Percentiles rank a stretch among this genome's conserved stretches.
phyloP scores from a whole-genome alignment of 2,113 vertebrate species.

The Chascanopsetta lugubris region DNA sequence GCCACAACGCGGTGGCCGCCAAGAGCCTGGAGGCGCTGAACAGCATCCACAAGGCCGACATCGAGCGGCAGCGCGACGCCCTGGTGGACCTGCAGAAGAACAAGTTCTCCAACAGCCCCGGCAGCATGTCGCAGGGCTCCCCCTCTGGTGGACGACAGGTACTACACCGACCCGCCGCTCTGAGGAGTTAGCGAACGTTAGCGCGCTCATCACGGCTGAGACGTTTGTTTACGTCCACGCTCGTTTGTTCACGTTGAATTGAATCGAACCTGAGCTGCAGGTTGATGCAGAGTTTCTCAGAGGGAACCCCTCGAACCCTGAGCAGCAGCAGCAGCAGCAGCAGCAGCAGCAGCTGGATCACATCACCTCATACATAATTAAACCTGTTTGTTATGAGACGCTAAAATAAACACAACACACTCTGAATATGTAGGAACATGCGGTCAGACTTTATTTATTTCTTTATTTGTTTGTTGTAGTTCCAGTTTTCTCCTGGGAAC shows the following conservation, averaged over 20 bases:
- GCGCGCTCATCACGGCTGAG: neutral
- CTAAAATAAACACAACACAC: neutral
- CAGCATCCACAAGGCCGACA: constrained; percentile 91
- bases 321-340: neutral
- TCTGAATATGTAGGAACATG: neutral
- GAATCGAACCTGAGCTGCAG: neutral
- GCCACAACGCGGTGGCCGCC: constrained; percentile 90
- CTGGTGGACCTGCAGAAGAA: constrained; percentile 94
- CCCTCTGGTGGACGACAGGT: constrained; percentile 66
- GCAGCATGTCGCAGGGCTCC: constrained; percentile 65
- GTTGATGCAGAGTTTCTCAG: neutral
- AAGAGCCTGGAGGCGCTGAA: constrained; percentile 94
- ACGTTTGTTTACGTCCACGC: neutral
- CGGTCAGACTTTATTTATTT: neutral
- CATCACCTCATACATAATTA: neutral
- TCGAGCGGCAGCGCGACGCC: constrained; percentile 91
- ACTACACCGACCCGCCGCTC: neutral
- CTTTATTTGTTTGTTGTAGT: neutral
- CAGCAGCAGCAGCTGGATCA: too few species aligned
- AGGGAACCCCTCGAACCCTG: neutral
- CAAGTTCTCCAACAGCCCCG: constrained; percentile 87
- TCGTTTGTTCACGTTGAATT: too few species aligned
- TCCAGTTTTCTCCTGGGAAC: neutral
- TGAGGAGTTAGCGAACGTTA: neutral
- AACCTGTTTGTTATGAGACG: neutral